Evolutionary conservation across 1,140 invertebrate species (phyloP).

Genomic region (Drosophila azteca): DNA sequence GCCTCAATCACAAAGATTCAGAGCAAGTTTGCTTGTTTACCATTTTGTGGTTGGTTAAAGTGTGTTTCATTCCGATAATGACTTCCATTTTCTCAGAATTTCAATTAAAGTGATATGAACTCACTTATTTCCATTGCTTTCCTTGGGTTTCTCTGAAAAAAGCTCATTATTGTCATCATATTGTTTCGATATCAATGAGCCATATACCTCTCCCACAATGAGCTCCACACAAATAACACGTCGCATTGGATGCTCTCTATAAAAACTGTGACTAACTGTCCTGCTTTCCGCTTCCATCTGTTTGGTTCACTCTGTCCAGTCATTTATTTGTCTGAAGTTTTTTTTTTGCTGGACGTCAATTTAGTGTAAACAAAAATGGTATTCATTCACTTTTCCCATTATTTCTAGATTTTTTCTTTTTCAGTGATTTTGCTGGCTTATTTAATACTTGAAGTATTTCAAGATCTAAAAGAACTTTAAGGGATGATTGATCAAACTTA

Average conservation of each 20-base stretch:
- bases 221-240: constrained; percentile 46
- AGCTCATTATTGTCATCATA: constrained; percentile 59
- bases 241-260: constrained; percentile 10
- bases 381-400: background rate
- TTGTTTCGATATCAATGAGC: constrained; percentile 46
- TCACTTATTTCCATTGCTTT: constrained; percentile 7
- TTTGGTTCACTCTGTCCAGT: background rate
- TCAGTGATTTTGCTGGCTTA: background rate
- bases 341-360: constrained; percentile 5
- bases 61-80: background rate
- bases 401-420: no score
- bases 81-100: background rate
- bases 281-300: constrained; percentile 5
- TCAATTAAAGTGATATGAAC: background rate
- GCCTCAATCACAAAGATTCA: background rate
- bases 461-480: background rate
- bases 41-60: background rate
- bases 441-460: background rate
- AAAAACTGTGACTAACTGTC: constrained; percentile 40
- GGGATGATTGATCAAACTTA: no score
- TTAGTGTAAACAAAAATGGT: constrained; percentile 16
- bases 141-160: constrained; percentile 1
- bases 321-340: constrained; percentile 14
- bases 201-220: constrained; percentile 38
- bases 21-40: background rate